Conservation (phyloP, 35 echinoderm and acorn worm genomes). For the Ophioderma brevispina region DNA sequence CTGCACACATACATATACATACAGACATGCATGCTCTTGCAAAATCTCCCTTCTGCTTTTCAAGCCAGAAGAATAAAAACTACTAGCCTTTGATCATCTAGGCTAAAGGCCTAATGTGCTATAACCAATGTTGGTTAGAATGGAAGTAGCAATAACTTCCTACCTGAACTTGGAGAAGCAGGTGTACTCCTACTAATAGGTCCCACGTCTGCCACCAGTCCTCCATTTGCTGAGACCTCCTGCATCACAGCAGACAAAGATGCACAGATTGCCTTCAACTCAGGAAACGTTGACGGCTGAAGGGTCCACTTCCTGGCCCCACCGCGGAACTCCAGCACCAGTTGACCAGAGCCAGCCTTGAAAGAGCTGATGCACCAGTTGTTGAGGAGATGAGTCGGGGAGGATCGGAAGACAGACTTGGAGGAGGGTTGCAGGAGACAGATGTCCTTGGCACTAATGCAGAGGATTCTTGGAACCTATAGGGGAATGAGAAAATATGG, state of each 20-base stretch:
- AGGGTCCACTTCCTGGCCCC: conserved; percentile 38
- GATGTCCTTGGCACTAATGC: conserved; percentile 59
- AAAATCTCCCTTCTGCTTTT: too few relatives aligned
- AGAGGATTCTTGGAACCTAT: conserved; percentile 60
- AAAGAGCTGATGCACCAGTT: conserved; percentile 59
- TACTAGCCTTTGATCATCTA: too few relatives aligned
- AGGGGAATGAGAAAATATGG: too few relatives aligned
- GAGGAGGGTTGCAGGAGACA: conserved; percentile 44
- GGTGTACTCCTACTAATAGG: not conserved
- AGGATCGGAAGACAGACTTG: conserved; percentile 43
- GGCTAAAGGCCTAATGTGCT: too few relatives aligned
- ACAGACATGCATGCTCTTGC: too few relatives aligned
- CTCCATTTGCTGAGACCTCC: conserved; percentile 28
- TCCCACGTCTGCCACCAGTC: conserved; percentile 8
- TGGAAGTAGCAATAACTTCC: too few relatives aligned
- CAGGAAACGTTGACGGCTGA: conserved; percentile 43
- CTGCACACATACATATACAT: too few relatives aligned
- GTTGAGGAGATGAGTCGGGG: conserved; percentile 46
- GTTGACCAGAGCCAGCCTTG: conserved; percentile 36
- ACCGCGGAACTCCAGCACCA: conserved; percentile 60
- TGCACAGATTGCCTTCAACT: conserved; percentile 62
- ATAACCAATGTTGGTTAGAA: too few relatives aligned
- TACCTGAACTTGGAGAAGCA: conserved; percentile 50
- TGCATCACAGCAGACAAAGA: conserved; percentile 61
- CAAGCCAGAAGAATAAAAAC: too few relatives aligned